Evolutionary conservation across 2,888 invertebrate genomes (phyloP).

Genomic region (Drosophila fungiperda): DNA sequence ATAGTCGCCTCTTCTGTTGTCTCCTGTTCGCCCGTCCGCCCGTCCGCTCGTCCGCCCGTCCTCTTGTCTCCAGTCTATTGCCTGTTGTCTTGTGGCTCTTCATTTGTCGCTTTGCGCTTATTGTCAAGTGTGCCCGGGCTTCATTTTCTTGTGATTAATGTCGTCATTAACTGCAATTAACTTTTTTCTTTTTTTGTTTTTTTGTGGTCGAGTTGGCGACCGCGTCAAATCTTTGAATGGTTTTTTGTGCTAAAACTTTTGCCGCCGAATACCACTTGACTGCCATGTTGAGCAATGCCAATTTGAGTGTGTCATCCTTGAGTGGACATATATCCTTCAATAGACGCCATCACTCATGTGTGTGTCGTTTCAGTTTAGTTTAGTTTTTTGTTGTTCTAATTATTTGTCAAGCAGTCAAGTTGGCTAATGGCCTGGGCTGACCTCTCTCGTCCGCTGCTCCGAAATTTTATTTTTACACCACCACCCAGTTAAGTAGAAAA

Average conservation of each 20-base stretch:
- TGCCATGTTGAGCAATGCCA: constrained; percentile 75
- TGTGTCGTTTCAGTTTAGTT: constrained; percentile 22
- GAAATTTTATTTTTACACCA: constrained; percentile 8
- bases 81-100: constrained; percentile 54
- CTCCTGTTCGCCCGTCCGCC: constrained; percentile 16
- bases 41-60: constrained; percentile 19
- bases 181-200: constrained; percentile 58
- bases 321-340: constrained; percentile 54
- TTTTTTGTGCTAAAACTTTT: constrained; percentile 57
- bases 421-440: constrained; percentile 73
- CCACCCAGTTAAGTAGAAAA: constrained; percentile 55
- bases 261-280: constrained; percentile 68
- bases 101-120: constrained; percentile 79
- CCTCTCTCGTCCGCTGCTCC: constrained; percentile 29
- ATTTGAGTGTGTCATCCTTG: constrained; percentile 68
- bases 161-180: constrained; percentile 84
- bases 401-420: constrained; percentile 73
- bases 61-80: neutral
- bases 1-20: constrained; percentile 66
- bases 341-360: constrained; percentile 72
- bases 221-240: constrained; percentile 74
- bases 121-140: constrained; percentile 73
- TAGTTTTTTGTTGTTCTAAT: constrained; percentile 63
- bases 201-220: constrained; percentile 51
- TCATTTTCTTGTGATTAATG: constrained; percentile 84